A percentile compares a stretch with the other conserved stretches of the same genome.
Conservation (phyloP, 2,113 vertebrate species). For the Ranitomeya variabilis region DNA sequence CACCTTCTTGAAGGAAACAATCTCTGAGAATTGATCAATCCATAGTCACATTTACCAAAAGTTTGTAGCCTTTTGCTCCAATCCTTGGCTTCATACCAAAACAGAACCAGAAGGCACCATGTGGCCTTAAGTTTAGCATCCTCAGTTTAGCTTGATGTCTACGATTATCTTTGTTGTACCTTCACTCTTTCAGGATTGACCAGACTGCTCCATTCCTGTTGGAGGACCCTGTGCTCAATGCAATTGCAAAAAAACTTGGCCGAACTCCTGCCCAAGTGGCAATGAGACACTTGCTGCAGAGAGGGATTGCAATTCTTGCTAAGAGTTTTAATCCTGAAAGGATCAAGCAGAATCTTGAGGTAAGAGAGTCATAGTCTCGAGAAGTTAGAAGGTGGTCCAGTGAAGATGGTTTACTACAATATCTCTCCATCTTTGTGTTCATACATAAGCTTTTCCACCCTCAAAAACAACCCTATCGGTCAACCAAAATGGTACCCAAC, state of each 20-base stretch:
- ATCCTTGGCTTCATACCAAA: background rate
- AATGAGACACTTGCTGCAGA: constrained; percentile 60
- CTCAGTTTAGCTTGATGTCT: background rate
- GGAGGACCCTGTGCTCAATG: constrained; percentile 56
- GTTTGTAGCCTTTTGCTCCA: background rate
- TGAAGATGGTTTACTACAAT: too few species aligned
- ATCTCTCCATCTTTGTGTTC: too few species aligned
- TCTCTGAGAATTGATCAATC: too few species aligned
- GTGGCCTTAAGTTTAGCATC: background rate
- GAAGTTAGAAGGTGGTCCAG: background rate
- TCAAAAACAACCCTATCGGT: background rate
- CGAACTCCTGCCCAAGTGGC: constrained; percentile 56
- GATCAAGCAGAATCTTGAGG: constrained; percentile 63
- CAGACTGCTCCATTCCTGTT: constrained; percentile 52
- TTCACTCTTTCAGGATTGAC: constrained; percentile 25
- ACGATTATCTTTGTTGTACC: background rate
- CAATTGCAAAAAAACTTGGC: constrained; percentile 59
- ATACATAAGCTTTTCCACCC: background rate
- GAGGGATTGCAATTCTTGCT: constrained; percentile 56
- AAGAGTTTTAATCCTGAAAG: constrained; percentile 56
- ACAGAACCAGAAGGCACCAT: background rate
- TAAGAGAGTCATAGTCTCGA: background rate
- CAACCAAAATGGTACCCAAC: background rate
- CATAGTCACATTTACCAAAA: background rate
- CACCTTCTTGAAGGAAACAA: too few species aligned